A percentile compares a stretch with the other conserved stretches of the same genome.
Evolutionary conservation across 1,140 invertebrate species (phyloP).

Genomic region (Leptoteleia sp.): DNA sequence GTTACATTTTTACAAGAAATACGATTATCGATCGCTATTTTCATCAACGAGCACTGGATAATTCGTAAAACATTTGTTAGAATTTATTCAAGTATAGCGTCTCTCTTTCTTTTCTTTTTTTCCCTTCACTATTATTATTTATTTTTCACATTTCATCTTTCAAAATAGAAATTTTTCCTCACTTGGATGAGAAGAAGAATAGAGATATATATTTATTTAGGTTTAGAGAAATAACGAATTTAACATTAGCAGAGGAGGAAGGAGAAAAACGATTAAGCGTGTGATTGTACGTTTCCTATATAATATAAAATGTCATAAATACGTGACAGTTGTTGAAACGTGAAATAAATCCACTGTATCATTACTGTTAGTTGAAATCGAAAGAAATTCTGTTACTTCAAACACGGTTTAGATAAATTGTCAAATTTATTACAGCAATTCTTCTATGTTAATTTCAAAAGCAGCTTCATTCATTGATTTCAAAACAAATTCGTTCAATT

Average conservation of each 20-base stretch:
- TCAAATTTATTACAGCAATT: no score
- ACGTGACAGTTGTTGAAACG: slow-evolving; percentile 33
- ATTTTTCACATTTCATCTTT: slow-evolving; percentile 52
- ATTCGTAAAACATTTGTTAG: slow-evolving; percentile 64
- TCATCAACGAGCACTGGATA: slow-evolving; percentile 63
- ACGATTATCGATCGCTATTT: slow-evolving; percentile 67
- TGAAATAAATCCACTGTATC: slow-evolving; percentile 20
- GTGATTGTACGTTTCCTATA: slow-evolving; percentile 57
- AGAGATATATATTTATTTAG: slow-evolving; percentile 65
- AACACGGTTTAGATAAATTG: neutral
- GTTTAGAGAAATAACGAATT: slow-evolving; percentile 62
- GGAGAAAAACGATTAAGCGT: slow-evolving; percentile 56
- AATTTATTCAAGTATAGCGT: slow-evolving; percentile 61
- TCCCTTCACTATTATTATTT: no score
- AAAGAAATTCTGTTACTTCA: slow-evolving; percentile 1
- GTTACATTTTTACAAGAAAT: slow-evolving; percentile 69
- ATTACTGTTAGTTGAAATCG: slow-evolving; percentile 20
- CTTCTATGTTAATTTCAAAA: no score
- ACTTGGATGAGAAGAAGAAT: slow-evolving; percentile 61
- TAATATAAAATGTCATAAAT: slow-evolving; percentile 58
- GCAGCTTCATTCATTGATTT: no score
- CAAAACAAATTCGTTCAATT: neutral
- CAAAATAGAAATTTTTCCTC: slow-evolving; percentile 65
- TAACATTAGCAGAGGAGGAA: slow-evolving; percentile 50
- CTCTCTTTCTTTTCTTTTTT: no score